A percentile compares a stretch with the other conserved stretches of the same genome.
phyloP scores from a whole-genome alignment of 1,140 invertebrate genomes.

The Heliconius eleuchia region DNA sequence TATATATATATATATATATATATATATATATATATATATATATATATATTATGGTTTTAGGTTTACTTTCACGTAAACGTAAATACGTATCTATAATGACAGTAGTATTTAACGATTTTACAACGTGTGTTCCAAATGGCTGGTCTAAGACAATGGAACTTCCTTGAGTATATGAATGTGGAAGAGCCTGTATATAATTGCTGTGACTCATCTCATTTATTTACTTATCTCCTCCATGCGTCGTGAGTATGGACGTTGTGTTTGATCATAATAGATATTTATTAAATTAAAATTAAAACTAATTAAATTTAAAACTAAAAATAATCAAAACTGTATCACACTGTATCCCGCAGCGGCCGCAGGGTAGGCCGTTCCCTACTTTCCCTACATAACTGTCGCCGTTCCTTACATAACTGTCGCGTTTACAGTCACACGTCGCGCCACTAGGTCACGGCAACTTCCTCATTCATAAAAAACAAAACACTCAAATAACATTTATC shows the following conservation, averaged over 20 bases:
- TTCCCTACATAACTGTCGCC: too few relatives aligned
- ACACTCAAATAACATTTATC: background rate
- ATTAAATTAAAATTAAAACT: background rate
- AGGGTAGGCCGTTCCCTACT: too few relatives aligned
- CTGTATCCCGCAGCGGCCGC: too few relatives aligned
- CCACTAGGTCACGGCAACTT: too few relatives aligned
- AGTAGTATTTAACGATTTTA: conserved; percentile 1
- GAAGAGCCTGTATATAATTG: conserved; percentile 33
- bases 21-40: too few relatives aligned
- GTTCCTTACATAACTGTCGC: too few relatives aligned
- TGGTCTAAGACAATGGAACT: conserved; percentile 39
- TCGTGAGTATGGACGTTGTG: background rate
- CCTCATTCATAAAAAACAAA: background rate
- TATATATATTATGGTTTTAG: too few relatives aligned
- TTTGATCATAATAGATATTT: background rate
- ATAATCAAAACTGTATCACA: too few relatives aligned
- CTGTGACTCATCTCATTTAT: conserved; percentile 26
- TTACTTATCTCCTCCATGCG: background rate
- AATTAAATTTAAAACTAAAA: too few relatives aligned
- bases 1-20: too few relatives aligned
- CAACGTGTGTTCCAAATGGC: conserved; percentile 39
- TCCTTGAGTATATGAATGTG: conserved; percentile 21
- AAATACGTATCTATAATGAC: background rate
- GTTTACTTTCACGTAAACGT: too few relatives aligned
- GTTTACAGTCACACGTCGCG: background rate